Percentiles rank a stretch among this genome's conserved stretches.
Conservation (phyloP, 2,113 vertebrate species). For the Anthoscopus minutus region DNA sequence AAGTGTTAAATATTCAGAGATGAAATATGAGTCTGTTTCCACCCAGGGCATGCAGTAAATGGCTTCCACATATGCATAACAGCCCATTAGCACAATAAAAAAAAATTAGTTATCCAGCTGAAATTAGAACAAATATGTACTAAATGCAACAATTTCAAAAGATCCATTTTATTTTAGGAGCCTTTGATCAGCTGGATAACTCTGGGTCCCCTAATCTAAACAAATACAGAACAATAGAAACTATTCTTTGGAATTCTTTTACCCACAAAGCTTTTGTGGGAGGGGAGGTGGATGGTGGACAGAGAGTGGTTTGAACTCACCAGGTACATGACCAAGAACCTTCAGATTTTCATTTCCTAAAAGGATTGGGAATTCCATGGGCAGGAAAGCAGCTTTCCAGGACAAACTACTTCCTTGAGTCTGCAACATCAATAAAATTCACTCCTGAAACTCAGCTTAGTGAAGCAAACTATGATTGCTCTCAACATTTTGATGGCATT, state of each 20-base stretch:
- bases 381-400: neutral
- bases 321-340: neutral
- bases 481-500: neutral
- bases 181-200: neutral
- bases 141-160: constrained; percentile 4
- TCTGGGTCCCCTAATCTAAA: neutral
- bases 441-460: neutral
- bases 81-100: constrained; percentile 45
- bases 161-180: neutral
- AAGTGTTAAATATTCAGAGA: constrained; percentile 47
- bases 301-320: neutral
- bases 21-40: constrained; percentile 29
- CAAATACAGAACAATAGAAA: neutral
- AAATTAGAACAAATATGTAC: neutral
- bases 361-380: neutral
- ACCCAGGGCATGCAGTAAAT: constrained; percentile 14
- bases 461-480: neutral
- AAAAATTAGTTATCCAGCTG: constrained; percentile 8
- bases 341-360: neutral
- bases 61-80: constrained; percentile 42
- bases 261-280: neutral
- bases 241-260: neutral
- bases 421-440: neutral
- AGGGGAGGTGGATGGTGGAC: neutral
- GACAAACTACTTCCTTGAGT: neutral